Evolutionary conservation across 2,797 vertebrate genomes (phyloP).

Genomic region (Paramormyrops hopkinsi): DNA sequence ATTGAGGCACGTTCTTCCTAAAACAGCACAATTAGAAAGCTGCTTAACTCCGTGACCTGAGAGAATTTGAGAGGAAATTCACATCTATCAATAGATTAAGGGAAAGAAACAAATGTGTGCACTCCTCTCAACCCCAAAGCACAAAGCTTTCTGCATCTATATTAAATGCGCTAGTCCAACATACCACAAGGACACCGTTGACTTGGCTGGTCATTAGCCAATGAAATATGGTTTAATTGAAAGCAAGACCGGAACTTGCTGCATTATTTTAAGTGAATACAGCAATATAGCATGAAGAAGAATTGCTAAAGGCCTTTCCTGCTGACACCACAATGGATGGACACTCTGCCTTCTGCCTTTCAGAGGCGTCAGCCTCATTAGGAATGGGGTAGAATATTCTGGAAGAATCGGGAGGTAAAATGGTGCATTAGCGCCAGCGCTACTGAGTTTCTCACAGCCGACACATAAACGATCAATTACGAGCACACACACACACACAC

Average conservation of each 20-base stretch:
- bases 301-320: constrained; percentile 74
- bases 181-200: constrained; percentile 77
- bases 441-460: constrained; percentile 67
- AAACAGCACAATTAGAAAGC: constrained; percentile 47
- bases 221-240: constrained; percentile 85
- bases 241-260: constrained; percentile 69
- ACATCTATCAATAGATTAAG: constrained; percentile 56
- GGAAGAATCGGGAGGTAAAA: constrained; percentile 65
- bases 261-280: constrained; percentile 82
- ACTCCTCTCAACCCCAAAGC: constrained; percentile 68
- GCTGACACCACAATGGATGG: constrained; percentile 81
- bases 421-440: constrained; percentile 65
- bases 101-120: constrained; percentile 56
- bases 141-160: constrained; percentile 45
- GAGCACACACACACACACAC: constrained; percentile 25
- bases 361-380: constrained; percentile 73
- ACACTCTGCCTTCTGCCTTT: constrained; percentile 65
- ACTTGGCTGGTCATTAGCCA: constrained; percentile 77
- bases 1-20: constrained; percentile 9
- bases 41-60: constrained; percentile 54
- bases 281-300: constrained; percentile 77
- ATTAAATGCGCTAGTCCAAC: constrained; percentile 65
- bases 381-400: constrained; percentile 75
- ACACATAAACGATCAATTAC: constrained; percentile 45
- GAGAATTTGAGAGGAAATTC: constrained; percentile 49